Evolutionary conservation across 2,113 vertebrate genomes (phyloP), one percentile per base, ranked within the genome.

Genomic region (Cranoglanis bouderius): DNA sequence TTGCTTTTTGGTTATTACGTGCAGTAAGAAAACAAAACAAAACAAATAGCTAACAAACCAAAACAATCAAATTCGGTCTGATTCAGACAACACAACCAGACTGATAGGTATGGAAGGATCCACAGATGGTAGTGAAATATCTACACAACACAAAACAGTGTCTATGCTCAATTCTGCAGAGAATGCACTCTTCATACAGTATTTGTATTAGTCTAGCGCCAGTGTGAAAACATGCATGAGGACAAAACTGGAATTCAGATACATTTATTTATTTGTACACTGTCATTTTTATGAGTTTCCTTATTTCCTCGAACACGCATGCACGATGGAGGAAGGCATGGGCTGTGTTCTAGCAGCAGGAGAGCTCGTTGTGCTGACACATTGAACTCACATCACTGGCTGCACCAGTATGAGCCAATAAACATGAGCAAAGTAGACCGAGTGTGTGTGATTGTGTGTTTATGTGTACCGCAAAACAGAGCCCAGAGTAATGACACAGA

Each of bases 401-500:
- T 89, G 84, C 85, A 87, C 85, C 86, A 84, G 88, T 59, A 88
- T 85, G 84, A 88, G 84, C 65, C 55, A 38, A 74, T 88, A 90
- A 90, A 87, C 87, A 88, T 61, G 49, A 65, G 70, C 40, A 83
- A 32, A 74, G 46, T 32, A 53, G 51, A 57, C 70, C 59, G 75
- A 29, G 77, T 90, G 40, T 67, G 74, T 83, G 51, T 82, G 59
- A 63, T 51, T 84, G 40, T 84, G 65, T 86, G 38, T 87, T 21
- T 84, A 26, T 57, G 18, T 75, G 84, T 70, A 57, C 55, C 12
- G 10, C 51, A 90, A 83, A 87, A 90, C 91, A 91, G 90, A 93
- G 93, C 91, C 88, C 88, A 92, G 92, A 92, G 81, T 92, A 93
- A 93, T 93, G 91, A 92, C n/a, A 91, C 91, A 81, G 32, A 86